These are phyloP conservation scores for Perca fluviatilis DNA, from an alignment of 2,113 vertebrate species.

Conservation along the genomic window DNA sequence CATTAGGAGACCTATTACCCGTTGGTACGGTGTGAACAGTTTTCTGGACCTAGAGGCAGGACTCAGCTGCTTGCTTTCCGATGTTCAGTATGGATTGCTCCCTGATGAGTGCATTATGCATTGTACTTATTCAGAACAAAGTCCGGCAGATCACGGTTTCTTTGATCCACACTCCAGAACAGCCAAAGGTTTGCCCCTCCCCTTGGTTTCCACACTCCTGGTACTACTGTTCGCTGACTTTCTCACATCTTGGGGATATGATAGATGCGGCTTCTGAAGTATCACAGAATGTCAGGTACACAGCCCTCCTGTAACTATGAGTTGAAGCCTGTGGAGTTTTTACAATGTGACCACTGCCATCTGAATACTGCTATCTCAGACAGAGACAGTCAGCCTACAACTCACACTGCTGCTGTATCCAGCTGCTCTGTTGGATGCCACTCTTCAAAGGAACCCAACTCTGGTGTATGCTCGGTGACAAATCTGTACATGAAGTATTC, in stretches of 20 bases:
- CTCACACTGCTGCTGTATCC: too few species aligned
- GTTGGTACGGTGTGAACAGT: too few species aligned
- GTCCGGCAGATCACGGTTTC: conserved; percentile 10
- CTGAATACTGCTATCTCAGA: neutral
- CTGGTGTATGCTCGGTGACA: too few species aligned
- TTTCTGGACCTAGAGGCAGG: neutral
- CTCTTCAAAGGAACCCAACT: too few species aligned
- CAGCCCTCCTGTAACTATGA: neutral
- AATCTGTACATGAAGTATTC: too few species aligned
- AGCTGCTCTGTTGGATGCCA: too few species aligned
- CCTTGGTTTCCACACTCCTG: neutral
- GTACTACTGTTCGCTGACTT: neutral
- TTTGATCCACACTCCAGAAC: too few species aligned
- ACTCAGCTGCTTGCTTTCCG: neutral
- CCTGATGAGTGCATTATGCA: neutral
- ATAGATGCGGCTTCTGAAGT: neutral
- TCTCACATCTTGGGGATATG: neutral
- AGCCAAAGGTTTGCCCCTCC: neutral
- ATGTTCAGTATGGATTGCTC: neutral
- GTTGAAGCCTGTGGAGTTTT: neutral
- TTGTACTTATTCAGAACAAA: neutral
- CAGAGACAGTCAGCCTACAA: too few species aligned
- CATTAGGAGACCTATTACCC: neutral
- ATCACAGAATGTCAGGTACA: neutral
- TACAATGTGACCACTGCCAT: neutral